Conservation (phyloP, 2,797 vertebrate species). For the Sebastolobus altivelis region DNA sequence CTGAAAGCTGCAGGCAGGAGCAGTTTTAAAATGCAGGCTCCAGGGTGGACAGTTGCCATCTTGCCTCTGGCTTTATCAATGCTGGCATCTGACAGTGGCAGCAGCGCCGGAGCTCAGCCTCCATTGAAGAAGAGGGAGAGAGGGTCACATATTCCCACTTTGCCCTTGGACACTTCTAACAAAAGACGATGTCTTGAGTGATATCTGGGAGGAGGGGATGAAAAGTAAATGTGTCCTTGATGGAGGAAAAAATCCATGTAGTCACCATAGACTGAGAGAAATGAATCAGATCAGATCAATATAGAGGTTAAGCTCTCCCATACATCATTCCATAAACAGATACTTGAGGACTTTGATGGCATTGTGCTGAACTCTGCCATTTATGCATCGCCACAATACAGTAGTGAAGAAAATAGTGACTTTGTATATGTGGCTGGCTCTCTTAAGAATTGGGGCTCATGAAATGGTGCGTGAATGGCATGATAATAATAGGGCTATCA, state of each 20-base stretch:
- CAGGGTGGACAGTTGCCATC: conserved; percentile 78
- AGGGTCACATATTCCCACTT: conserved; percentile 64
- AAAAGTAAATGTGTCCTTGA: conserved; percentile 26
- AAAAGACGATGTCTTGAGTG: conserved; percentile 56
- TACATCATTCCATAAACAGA: conserved; percentile 1
- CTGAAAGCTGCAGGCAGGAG: conserved; percentile 73
- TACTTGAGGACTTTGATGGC: background rate
- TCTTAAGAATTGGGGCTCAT: background rate
- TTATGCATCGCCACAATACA: background rate
- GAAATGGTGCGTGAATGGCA: too few species aligned
- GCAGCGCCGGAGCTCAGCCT: conserved; percentile 58
- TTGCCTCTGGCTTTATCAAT: conserved; percentile 75
- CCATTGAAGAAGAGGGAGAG: conserved; percentile 53
- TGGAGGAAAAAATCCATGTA: conserved; percentile 1
- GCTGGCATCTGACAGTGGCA: conserved; percentile 75
- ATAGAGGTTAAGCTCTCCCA: background rate
- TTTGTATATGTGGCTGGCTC: background rate
- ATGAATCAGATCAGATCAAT: background rate
- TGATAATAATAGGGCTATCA: too few species aligned
- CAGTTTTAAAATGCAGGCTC: conserved; percentile 77
- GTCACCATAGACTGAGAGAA: conserved; percentile 6
- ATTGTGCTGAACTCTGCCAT: background rate
- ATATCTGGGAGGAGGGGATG: conserved; percentile 1
- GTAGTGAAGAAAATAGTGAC: background rate
- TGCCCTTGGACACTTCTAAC: conserved; percentile 60